Percentiles rank a stretch among this genome's conserved stretches.
phyloP scores from a whole-genome alignment of 2,888 invertebrate genomes.

The Cantharis flavilabris region DNA sequence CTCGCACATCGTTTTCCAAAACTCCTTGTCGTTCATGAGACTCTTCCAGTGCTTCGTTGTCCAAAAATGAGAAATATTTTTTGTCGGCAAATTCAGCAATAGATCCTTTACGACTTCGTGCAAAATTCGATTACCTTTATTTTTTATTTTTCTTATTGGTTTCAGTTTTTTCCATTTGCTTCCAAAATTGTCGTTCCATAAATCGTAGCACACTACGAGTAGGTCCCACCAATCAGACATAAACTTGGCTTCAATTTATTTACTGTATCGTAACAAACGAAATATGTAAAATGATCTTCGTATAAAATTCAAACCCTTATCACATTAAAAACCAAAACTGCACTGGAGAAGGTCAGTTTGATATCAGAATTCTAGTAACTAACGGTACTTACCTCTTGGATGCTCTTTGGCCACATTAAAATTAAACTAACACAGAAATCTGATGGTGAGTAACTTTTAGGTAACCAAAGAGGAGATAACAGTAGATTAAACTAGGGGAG shows the following conservation, averaged over 20 bases:
- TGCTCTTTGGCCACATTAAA: too few relatives aligned
- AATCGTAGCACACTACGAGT: not conserved
- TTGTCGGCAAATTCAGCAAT: not conserved
- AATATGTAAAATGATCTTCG: too few relatives aligned
- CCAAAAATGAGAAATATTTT: not conserved
- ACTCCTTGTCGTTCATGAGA: not conserved
- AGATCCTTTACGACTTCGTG: not conserved
- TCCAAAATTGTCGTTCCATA: not conserved
- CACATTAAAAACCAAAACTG: too few relatives aligned
- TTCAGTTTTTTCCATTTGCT: not conserved
- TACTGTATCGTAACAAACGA: too few relatives aligned
- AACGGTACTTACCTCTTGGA: too few relatives aligned
- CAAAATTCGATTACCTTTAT: not conserved
- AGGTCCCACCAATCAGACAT: not conserved
- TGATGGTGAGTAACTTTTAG: too few relatives aligned
- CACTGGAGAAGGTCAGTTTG: too few relatives aligned
- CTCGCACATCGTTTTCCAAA: not conserved
- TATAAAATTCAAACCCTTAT: too few relatives aligned
- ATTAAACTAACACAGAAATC: too few relatives aligned
- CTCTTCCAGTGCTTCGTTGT: not conserved
- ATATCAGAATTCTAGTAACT: too few relatives aligned
- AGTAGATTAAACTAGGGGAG: too few relatives aligned
- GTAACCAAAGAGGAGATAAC: too few relatives aligned
- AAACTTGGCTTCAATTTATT: not conserved
- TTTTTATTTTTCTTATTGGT: not conserved